Evolutionary conservation across 2,113 vertebrate species (phyloP), one percentile per base, ranked within the genome.

Genomic region (Cyprinodon tularosa): DNA sequence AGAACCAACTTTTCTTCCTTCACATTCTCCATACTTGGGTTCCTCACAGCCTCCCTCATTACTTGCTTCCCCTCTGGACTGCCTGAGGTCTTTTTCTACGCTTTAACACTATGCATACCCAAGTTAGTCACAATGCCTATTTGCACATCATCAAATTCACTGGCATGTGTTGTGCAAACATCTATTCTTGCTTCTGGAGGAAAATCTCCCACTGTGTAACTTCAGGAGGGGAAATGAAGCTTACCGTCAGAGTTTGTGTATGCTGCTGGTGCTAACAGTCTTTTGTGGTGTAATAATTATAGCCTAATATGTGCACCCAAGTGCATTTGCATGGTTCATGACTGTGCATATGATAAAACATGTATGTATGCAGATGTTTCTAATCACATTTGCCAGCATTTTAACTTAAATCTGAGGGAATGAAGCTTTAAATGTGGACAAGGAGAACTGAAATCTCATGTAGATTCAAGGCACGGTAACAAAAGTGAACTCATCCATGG

Each of bases 21-120:
- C 84, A 85, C 80, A 86, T 76, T 85, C 81, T 81, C 66, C 72
- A 84, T 83, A 86, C 84, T 88, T 85, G 66, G 84, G 82, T 90
- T 74, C 84, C 48, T 29, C 70, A 59, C 85, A 80, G 76, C 70
- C 8, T 67, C 75, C 80, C 81, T 92, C 83, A 90, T 91, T 88
- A 89, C 72, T 40, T 22, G 67, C 60, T 81, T 73, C 81, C 86
- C 84, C 78, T 80, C 61, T 76, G 78, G 86, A 88, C 77, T 12
- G 89, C 89, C 85, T 36, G 39, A 76, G 85, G 91, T 83, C 68
- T 81, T 86, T 72, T 83, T 64, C 64, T 68, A 40, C 62, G 64
- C 68, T 53, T 1, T 66, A 29, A 15, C 59, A 62, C 68, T 72
- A 80, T 81, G 76, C 47, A 74, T 50, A 63, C 66, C 42, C 45